Percentiles rank a stretch among this genome's conserved stretches.
Conservation (phyloP, 1,140 invertebrate genomes). For the Nomia melanderi region DNA sequence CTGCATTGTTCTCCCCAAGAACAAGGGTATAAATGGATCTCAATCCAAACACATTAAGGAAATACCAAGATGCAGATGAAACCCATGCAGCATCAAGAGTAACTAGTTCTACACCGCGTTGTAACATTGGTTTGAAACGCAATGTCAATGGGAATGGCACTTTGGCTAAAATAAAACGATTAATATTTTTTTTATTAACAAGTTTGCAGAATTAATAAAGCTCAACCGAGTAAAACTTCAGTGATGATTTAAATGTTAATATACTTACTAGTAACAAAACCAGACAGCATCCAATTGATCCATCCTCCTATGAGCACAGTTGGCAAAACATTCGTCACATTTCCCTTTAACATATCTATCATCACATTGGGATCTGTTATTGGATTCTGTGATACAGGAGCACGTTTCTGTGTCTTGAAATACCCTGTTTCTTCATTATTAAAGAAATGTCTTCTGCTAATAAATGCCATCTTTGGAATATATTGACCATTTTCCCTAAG, state of each 20-base stretch:
- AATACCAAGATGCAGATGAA: constrained; percentile 99
- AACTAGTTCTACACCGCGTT: constrained; percentile 96
- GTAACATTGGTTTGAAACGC: constrained; percentile 99
- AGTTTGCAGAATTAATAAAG: no score
- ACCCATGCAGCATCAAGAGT: constrained; percentile 99
- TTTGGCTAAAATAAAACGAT: constrained; percentile 86
- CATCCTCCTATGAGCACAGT: constrained; percentile 99
- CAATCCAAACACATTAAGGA: constrained; percentile 99
- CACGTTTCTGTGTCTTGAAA: constrained; percentile 94
- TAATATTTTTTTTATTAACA: no score
- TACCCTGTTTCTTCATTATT: constrained; percentile 97
- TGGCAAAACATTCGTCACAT: constrained; percentile 98
- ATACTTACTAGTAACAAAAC: constrained; percentile 95
- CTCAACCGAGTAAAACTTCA: no score
- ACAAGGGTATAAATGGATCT: constrained; percentile 98
- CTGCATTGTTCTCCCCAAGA: constrained; percentile 99
- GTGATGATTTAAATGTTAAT: neutral
- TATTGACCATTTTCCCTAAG: constrained; percentile 98
- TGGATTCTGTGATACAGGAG: constrained; percentile 92
- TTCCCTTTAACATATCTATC: constrained; percentile 99
- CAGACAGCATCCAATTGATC: constrained; percentile 99
- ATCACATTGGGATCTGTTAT: constrained; percentile 99
- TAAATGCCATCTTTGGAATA: constrained; percentile 96
- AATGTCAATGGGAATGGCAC: constrained; percentile 99
- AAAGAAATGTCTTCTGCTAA: constrained; percentile 96